Percentiles rank a stretch among this genome's conserved stretches.
Evolutionary conservation across 2,888 invertebrate species (phyloP).

Genomic region (Heteromyza rotundicornis): DNA sequence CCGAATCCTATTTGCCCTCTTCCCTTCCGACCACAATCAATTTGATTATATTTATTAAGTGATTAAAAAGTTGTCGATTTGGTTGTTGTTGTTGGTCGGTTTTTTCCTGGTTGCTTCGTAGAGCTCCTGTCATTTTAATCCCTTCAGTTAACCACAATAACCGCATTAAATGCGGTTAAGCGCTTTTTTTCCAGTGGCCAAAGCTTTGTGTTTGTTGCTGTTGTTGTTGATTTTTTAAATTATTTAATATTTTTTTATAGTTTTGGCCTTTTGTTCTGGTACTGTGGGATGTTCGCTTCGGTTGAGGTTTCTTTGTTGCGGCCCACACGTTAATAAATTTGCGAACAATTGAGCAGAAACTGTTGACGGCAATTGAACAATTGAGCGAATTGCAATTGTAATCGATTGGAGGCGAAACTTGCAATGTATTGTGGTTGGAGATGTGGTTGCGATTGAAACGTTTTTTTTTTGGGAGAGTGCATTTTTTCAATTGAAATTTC

Average conservation of each 20-base stretch:
- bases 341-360: slow-evolving; percentile 4
- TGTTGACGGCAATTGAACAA: slow-evolving; percentile 25
- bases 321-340: background rate
- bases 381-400: too few relatives aligned
- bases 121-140: slow-evolving; percentile 40
- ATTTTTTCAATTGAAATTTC: too few relatives aligned
- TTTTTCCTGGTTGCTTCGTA: slow-evolving; percentile 19
- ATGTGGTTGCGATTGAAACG: too few relatives aligned
- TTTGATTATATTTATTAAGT: slow-evolving; percentile 62
- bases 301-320: background rate
- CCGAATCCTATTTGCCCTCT: background rate
- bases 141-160: slow-evolving; percentile 39
- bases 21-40: slow-evolving; percentile 53
- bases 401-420: too few relatives aligned
- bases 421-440: too few relatives aligned
- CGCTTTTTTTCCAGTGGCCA: background rate
- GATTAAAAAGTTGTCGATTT: slow-evolving; percentile 59
- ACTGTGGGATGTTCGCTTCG: background rate
- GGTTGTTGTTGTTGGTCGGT: slow-evolving; percentile 15
- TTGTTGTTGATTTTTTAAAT: background rate
- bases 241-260: background rate
- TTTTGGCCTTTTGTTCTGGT: background rate
- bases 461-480: too few relatives aligned
- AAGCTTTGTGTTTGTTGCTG: background rate
- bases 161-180: slow-evolving; percentile 40